Base-by-base conservation (phyloP, 2,113 vertebrate species). In the Myiagra hebetior region DNA sequence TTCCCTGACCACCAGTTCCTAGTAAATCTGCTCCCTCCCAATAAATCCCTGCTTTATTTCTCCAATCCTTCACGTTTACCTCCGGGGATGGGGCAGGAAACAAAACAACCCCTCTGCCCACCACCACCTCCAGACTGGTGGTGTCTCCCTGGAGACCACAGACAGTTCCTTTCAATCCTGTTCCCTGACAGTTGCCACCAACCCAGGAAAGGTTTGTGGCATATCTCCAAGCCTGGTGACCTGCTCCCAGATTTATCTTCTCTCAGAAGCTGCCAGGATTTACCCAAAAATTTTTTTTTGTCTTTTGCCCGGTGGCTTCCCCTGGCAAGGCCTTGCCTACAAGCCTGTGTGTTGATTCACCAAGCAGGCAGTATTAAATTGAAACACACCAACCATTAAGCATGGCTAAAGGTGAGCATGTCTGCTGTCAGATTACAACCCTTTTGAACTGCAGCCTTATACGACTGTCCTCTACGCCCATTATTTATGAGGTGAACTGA, bases 401-500 rank as follows among this genome's bases (percentile, higher is more conserved):
- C 37, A 39, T 5, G 18, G 78, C 52, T 87, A 85, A 87, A 91
- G 60, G 73, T 88, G 50, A 86, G 30, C 37, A 50, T 65, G 63
- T 68, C 94, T 94, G 70, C 75, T 65, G 68, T 79, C 78, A 64
- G 79, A 59, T 88, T 87, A 90, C 68, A 72, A 14, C 55, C 49
- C 85, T 92, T 95, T 93, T 85, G 64, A 93, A 77, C 76, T 74
- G 33, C 68, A 92, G 59, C 56, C 37, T 84, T 52, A 77, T 14
- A 76, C 75, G 83, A 27, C 55, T 76, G 39, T 80, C 59, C 68
- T 41, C 19, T 74, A 28, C 17, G 64, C n/a, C 63, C 49, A 19
- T 84, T 93, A 96, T 94, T 96, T 95, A 92, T 69, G 93, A 90
- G 91, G 94, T 80, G 85, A 92, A 80, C 79, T 65, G 55, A 83